phyloP scores from a whole-genome alignment of 2,113 vertebrate genomes.

The Girardinichthys multiradiatus region DNA sequence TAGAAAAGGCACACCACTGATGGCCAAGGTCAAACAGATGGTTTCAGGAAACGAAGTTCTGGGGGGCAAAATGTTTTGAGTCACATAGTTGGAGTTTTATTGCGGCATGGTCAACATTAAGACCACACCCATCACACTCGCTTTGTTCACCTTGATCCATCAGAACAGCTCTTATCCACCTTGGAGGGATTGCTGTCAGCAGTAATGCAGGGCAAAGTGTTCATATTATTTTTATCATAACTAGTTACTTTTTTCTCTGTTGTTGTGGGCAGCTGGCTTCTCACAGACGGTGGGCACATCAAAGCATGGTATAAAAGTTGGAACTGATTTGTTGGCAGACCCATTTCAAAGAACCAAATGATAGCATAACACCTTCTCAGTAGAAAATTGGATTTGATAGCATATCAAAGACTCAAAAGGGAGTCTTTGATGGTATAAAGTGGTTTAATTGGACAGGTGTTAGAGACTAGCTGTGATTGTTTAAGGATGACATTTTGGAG shows the following conservation, averaged over 20 bases:
- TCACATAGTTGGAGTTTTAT: neutral
- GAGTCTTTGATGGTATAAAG: neutral
- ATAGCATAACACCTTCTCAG: neutral
- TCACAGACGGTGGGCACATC: constrained; percentile 10
- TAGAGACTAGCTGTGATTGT: neutral
- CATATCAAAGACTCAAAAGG: neutral
- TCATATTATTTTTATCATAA: constrained; percentile 21
- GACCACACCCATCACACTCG: neutral
- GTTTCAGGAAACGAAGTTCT: neutral
- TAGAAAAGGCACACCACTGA: too few relatives aligned
- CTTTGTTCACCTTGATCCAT: constrained; percentile 1
- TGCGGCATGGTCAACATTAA: neutral
- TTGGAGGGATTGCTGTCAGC: neutral
- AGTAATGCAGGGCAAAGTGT: neutral
- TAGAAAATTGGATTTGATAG: constrained; percentile 8
- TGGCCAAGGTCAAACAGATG: too few relatives aligned
- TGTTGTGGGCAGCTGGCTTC: constrained; percentile 16
- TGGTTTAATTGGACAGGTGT: constrained; percentile 12
- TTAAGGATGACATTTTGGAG: neutral
- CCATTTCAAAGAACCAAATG: constrained; percentile 20
- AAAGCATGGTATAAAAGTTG: constrained; percentile 1
- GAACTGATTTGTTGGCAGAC: constrained; percentile 20
- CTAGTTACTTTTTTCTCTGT: constrained; percentile 17
- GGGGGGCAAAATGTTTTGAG: neutral
- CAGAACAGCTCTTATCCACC: neutral